These are phyloP conservation scores for Aleiodes leptofemur DNA, from an alignment of 2,888 invertebrate genomes.

Conservation along the genomic window DNA sequence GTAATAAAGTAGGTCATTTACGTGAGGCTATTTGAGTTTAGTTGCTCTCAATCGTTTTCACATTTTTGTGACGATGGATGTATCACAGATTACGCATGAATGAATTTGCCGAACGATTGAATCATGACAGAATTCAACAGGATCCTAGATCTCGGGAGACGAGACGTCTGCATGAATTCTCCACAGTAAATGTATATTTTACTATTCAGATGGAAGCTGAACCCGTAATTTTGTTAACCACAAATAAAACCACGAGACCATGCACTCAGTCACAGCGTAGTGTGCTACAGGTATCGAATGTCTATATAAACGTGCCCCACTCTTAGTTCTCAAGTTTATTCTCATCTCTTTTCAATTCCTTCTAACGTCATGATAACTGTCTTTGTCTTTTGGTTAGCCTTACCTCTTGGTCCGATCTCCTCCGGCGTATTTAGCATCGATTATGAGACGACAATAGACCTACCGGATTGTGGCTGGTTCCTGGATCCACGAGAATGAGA, in stretches of 20 bases:
- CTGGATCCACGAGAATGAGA: constrained; percentile 21
- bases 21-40: not conserved
- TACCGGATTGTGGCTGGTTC: constrained; percentile 60
- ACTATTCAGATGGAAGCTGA: constrained; percentile 40
- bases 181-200: constrained; percentile 20
- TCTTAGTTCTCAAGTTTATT: constrained; percentile 43
- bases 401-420: constrained; percentile 52
- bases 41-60: not conserved
- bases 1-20: constrained; percentile 11
- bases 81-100: constrained; percentile 32
- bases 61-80: constrained; percentile 21
- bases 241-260: constrained; percentile 61
- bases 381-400: constrained; percentile 46
- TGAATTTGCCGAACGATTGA: constrained; percentile 32
- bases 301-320: constrained; percentile 56
- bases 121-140: constrained; percentile 30
- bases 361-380: constrained; percentile 20
- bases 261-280: constrained; percentile 42
- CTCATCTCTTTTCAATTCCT: constrained; percentile 33
- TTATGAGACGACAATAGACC: constrained; percentile 71
- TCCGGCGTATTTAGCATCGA: constrained; percentile 68
- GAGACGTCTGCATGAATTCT: constrained; percentile 12
- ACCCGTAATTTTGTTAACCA: constrained; percentile 64
- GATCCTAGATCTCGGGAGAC: constrained; percentile 5
- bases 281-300: constrained; percentile 61